Evolutionary conservation across 2,113 vertebrate species (phyloP).

Genomic region (Mungos mungo): DNA sequence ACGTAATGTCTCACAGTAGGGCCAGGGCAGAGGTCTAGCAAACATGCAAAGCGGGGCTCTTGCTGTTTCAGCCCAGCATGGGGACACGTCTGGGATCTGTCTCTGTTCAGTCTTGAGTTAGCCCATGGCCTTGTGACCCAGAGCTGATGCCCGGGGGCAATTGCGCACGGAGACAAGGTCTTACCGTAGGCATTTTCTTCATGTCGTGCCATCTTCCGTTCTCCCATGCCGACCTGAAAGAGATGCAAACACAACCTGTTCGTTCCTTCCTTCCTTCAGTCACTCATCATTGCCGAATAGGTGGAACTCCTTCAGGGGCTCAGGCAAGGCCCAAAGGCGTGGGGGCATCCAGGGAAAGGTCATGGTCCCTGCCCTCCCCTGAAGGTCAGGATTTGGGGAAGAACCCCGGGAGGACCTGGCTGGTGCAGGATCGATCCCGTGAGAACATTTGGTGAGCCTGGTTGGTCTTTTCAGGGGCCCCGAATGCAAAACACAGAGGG

Average conservation of each 20-base stretch:
- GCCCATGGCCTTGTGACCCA: not conserved
- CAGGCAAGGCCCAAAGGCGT: no score
- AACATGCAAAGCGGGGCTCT: not conserved
- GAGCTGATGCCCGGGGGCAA: not conserved
- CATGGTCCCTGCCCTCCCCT: no score
- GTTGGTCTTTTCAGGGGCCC: not conserved
- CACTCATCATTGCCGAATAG: not conserved
- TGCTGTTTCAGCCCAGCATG: not conserved
- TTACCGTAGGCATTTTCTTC: conserved; percentile 47
- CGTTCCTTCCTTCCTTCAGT: not conserved
- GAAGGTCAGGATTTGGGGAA: no score
- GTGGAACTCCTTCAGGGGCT: no score
- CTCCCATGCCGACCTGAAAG: not conserved
- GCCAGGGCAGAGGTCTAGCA: not conserved
- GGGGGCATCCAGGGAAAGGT: no score
- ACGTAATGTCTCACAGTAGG: not conserved
- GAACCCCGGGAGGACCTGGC: no score
- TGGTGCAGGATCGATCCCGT: no score
- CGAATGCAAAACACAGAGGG: not conserved
- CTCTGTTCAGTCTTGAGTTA: not conserved
- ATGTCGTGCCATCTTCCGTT: conserved; percentile 10
- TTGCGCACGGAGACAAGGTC: fast-evolving
- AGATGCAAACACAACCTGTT: not conserved
- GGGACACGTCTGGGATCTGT: not conserved
- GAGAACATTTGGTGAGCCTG: no score